Conservation (phyloP, 2,113 vertebrate genomes). For the pig (Sus scrofa) region DNA sequence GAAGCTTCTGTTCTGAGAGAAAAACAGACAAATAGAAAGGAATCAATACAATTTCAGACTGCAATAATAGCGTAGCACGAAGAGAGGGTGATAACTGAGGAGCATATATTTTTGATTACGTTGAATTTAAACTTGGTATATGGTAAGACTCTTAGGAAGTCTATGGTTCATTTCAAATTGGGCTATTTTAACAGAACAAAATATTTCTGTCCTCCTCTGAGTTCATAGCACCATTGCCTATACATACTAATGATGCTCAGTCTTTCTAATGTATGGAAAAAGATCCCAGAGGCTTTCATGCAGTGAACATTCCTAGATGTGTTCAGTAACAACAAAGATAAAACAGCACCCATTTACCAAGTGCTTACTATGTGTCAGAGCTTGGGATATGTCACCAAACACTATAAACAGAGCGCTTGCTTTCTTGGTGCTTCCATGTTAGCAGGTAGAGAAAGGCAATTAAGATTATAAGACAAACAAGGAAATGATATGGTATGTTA, state of each 20-base stretch:
- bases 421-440: not conserved
- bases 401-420: not conserved
- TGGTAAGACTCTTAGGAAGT: not conserved
- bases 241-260: not conserved
- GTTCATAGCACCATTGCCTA: not conserved
- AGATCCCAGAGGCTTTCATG: not conserved
- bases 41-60: not conserved
- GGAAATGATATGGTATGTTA: not conserved
- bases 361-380: not conserved
- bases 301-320: not conserved
- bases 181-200: not conserved
- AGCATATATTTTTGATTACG: not conserved
- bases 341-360: not conserved
- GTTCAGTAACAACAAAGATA: not conserved
- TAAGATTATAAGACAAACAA: not conserved
- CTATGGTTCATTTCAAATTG: not conserved
- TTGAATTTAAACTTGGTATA: not conserved
- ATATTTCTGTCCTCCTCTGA: not conserved
- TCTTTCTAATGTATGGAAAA: not conserved
- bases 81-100: not conserved
- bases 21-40: not conserved
- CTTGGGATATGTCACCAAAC: not conserved
- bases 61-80: not conserved
- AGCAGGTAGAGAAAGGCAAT: not conserved
- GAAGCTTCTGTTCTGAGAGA: not conserved